Evolutionary conservation across 1,140 invertebrate genomes (phyloP).

Genomic region (Bombyx mandarina): DNA sequence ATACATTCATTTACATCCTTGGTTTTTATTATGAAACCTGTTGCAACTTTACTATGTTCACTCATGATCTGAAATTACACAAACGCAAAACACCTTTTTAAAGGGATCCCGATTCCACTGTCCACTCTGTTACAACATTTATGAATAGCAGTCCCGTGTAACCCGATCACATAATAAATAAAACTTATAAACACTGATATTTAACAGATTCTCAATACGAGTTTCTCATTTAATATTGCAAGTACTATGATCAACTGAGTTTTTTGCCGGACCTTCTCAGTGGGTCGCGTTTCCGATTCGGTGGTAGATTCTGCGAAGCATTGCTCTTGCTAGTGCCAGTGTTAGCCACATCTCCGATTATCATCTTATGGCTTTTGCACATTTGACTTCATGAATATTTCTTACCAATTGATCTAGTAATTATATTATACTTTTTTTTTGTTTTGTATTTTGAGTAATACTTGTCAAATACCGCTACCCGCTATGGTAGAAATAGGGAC

Average conservation of each 20-base stretch:
- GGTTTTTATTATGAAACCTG: conserved; percentile 7
- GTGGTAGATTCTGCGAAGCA: too few relatives aligned
- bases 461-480: background rate
- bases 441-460: background rate
- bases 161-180: background rate
- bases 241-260: background rate
- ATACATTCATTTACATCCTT: conserved; percentile 3
- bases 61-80: conserved; percentile 10
- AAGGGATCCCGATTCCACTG: background rate
- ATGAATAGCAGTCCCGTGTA: background rate
- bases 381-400: too few relatives aligned
- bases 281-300: too few relatives aligned
- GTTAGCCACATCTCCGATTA: too few relatives aligned
- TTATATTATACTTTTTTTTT: too few relatives aligned
- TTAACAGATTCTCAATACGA: background rate
- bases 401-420: too few relatives aligned
- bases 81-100: background rate
- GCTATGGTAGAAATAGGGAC: too few relatives aligned
- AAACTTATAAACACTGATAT: background rate
- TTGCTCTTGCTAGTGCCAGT: too few relatives aligned
- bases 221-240: background rate
- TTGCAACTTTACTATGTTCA: conserved; percentile 14
- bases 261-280: too few relatives aligned
- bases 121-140: background rate
- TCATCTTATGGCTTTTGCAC: too few relatives aligned